Evolutionary conservation across 2,113 vertebrate species (phyloP), one percentile per base, ranked within the genome.

Genomic region (Melierax canorus): DNA sequence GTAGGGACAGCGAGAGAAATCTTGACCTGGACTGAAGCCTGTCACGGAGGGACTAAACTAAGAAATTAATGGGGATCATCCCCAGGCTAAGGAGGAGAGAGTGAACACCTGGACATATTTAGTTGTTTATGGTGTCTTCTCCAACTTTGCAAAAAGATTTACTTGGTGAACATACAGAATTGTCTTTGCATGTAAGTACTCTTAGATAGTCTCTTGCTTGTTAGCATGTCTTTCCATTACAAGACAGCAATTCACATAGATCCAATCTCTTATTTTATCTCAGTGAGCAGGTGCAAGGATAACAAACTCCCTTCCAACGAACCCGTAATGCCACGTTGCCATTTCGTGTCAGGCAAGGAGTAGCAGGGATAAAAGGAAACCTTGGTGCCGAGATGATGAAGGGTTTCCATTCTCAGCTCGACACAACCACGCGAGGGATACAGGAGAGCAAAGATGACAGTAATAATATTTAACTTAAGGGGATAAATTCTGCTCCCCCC

Each of bases 351-450:
- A 62, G 50, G 69, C 7, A 15, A 90, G 58, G 58, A 88, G 53
- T 18, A 79, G 34, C 5, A 1, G 18, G 78, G 58, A 76, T 86
- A 71, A 86, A 82, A 89, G n/a, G 64, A 75, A 60, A 58, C 15
- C n/a, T 69, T 10, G 3, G 43, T 78, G 60, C 64, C 2, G 2
- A 88, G 60, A 50, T 86, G 66, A 60, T 90, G 68, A 58, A 59
- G 66, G 36, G 11, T 77, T 97, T 94, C 92, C 71, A 74, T 45
- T 91, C 38, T 77, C 46, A 74, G 73, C 38, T 94, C 86, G 29
- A 55, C 58, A 73, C 20, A 63, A 74, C 18, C 29, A 48, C 2
- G 6, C 24, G 45, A 60, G 46, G 5, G 27, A 27, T 14, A 64
- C 20, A 53, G 27, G 27, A 66, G 18, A 69, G 43, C 30, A 86